Evolutionary conservation across 2,888 invertebrate species (phyloP), one percentile per base, ranked within the genome.

Genomic region (Clepsis dumicolana): DNA sequence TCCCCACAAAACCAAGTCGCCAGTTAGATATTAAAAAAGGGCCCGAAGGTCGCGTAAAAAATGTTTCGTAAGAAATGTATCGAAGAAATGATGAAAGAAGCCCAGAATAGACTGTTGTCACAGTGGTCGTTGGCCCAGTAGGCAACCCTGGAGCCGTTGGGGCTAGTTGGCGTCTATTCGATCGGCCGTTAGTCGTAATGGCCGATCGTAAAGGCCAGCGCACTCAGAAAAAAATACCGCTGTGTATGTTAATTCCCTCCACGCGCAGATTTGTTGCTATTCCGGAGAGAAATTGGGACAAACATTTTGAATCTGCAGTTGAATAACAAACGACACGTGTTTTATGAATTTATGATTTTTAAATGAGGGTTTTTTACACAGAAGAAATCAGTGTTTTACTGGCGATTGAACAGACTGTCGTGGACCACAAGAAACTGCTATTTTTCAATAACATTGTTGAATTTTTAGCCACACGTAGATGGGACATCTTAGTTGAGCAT

Each of bases 231-330:
- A 82, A 87, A 87, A 84, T 76, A 78, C 76, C 77, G 70, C 76
- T 78, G 80, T 80, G 77, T 87, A 89, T 89, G 86, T 82, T 89
- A 89, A 89, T 89, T 86, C 82, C 77, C 83, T 85, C 80, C 63
- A 48, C 32, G 59, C 52, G 57, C 68, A 68, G 68, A 68, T 68
- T 68, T 68, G 68, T 62, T 41, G 50, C 54, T 38, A 38, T 56
- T 38, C 27, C 48, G 48, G 44, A 35, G 62, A 56, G 38, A 48
- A 56, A 67, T 63, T 63, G 62, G 25, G 35, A 56, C 61, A 66
- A 35, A 27, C 35, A 29, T 57, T 52, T 41, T 63, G 63, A 63
- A 67, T 63, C 60, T 52, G 32, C 21, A 63, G 50, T 48, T 27
- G 12, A 25, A 56, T 27, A 56, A 25, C 38, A 59, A 35, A 64